Evolutionary conservation across 2,113 vertebrate species (phyloP), one percentile per base, ranked within the genome.

Genomic region (Rhombomys opimus): DNA sequence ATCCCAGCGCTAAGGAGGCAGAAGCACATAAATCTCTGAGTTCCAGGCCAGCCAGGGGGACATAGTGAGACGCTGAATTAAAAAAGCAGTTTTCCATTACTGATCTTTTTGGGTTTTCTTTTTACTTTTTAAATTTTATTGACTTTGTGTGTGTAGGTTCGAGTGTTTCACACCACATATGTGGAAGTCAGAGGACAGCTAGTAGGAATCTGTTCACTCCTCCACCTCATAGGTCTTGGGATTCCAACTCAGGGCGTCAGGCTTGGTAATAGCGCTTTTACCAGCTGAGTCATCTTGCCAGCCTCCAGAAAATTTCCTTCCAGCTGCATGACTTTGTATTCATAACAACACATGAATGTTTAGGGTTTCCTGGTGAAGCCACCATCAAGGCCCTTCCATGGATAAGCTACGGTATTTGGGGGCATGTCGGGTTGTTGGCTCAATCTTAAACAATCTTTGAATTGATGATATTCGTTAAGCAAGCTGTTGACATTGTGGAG

Each of bases 321-420:
- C 15, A 41, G 54, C 38, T 87, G 90, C 63, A 78, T n/a, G 61
- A 50, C 27, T 84, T 84, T 38, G 30, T 54, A 80, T 22, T 73
- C 61, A 59, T 89, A 75, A 54, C 17, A 8, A 46, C 75, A 77
- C 32, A 30, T 38, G 90, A 54, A 90, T 70, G 57, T 90, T 70
- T 76, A 78, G 81, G 35, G 75, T 90, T 52, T 61, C 77, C 75
- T 70, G 65, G 81, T 25, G 38, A 96, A 94, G 76, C n/a, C 14
- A 57, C 38, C 76, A 23, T 22, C 13, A 50, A 95, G 30, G 14
- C 59, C 65, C 17, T 96, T 94, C 59, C 46, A 52, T 14, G 13
- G 41, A 75, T 15, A 46, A 93, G 32, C 54, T 90, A 3, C 10
- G 11, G 20, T 61, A 87, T 90, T 96, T 78, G 32, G 35, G 25